Conservation (phyloP, 2,797 vertebrate genomes). For the Typhlichthys eigenmanni region DNA sequence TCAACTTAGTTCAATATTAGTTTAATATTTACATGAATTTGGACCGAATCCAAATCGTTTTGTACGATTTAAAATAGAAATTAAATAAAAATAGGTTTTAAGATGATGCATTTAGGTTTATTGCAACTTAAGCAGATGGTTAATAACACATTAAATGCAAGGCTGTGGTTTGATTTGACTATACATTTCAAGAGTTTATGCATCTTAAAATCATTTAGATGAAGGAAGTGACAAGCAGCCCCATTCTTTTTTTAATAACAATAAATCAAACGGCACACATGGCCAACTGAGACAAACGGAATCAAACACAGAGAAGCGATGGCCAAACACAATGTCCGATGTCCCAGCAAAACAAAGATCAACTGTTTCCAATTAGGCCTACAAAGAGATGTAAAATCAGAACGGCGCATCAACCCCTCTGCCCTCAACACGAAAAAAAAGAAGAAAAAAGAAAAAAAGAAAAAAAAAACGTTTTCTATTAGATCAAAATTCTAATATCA, state of each 20-base stretch:
- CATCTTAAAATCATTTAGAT: constrained; percentile 55
- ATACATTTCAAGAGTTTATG: constrained; percentile 46
- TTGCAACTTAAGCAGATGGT: constrained; percentile 47
- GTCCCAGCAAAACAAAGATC: constrained; percentile 56
- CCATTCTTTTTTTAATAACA: constrained; percentile 44
- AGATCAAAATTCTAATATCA: constrained; percentile 1
- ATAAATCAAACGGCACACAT: constrained; percentile 61
- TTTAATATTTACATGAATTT: no score
- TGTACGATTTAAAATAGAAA: constrained; percentile 13
- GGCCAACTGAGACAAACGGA: constrained; percentile 47
- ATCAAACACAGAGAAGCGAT: constrained; percentile 61
- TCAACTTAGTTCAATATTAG: no score
- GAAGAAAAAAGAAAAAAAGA: constrained; percentile 5
- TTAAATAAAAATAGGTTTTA: constrained; percentile 31
- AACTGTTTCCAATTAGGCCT: constrained; percentile 68
- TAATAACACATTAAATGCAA: constrained; percentile 46
- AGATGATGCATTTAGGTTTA: constrained; percentile 30
- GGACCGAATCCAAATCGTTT: constrained; percentile 11
- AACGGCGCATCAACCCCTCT: constrained; percentile 54
- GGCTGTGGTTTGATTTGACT: constrained; percentile 33
- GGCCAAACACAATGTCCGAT: constrained; percentile 62
- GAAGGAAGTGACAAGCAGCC: constrained; percentile 51
- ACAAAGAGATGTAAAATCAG: constrained; percentile 51
- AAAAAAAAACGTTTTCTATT: not conserved
- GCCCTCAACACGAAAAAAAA: constrained; percentile 11